phyloP scores from a whole-genome alignment of 92 coral and sea anemone genomes.

The Siderastrea radians region DNA sequence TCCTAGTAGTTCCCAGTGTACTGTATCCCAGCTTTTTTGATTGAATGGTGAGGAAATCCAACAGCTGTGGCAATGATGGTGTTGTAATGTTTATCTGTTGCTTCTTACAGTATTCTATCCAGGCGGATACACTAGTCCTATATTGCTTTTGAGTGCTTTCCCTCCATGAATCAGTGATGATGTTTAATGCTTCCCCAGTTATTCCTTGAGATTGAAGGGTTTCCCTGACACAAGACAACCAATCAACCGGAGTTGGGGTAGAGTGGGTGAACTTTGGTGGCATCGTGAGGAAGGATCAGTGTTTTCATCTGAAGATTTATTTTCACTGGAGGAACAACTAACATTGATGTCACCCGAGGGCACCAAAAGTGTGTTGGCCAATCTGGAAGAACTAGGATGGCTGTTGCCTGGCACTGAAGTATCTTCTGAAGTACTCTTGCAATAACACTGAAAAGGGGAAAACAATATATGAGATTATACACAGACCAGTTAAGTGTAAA shows the following conservation, averaged over 20 bases:
- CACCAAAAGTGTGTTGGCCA: slow-evolving; percentile 79
- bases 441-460: slow-evolving; percentile 2
- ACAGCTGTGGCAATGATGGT: not conserved
- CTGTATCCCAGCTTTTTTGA: slow-evolving; percentile 36
- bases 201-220: slow-evolving; percentile 28
- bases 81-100: not conserved
- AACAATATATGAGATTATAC: not conserved
- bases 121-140: not conserved
- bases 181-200: slow-evolving; percentile 36
- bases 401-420: slow-evolving; percentile 52
- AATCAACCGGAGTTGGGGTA: slow-evolving; percentile 34
- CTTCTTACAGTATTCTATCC: slow-evolving; percentile 11
- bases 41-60: slow-evolving; percentile 1
- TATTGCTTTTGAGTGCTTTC: slow-evolving; percentile 47
- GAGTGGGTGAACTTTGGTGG: slow-evolving; percentile 37
- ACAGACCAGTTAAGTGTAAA: slow-evolving; percentile 66
- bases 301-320: slow-evolving; percentile 28
- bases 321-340: slow-evolving; percentile 44
- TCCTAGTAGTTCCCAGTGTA: slow-evolving; percentile 30
- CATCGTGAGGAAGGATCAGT: slow-evolving; percentile 53
- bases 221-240: slow-evolving; percentile 62
- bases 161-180: slow-evolving; percentile 50
- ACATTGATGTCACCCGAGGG: slow-evolving; percentile 41
- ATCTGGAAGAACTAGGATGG: slow-evolving; percentile 60
- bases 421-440: slow-evolving; percentile 9